A percentile compares a stretch with the other conserved stretches of the same genome.
phyloP scores from a whole-genome alignment of 2,888 invertebrate species.

The Drosophila picticornis region DNA sequence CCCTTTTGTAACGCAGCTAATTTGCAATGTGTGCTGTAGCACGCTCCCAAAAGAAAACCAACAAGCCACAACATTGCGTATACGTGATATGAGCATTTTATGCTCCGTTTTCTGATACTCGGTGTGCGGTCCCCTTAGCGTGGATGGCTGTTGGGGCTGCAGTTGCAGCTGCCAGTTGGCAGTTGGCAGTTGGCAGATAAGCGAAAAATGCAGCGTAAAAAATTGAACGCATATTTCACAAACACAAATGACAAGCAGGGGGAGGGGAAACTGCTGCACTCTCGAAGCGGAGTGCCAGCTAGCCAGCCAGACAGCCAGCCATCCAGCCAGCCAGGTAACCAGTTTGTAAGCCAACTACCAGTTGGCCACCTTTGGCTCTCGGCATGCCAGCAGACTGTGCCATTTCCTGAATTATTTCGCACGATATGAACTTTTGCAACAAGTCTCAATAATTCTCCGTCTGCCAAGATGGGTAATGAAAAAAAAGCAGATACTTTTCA shows the following conservation, averaged over 20 bases:
- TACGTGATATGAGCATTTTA: conserved; percentile 73
- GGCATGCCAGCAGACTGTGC: conserved; percentile 47
- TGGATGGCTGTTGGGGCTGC: conserved; percentile 1
- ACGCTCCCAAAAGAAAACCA: conserved; percentile 65
- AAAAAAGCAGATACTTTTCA: conserved; percentile 42
- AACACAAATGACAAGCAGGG: conserved; percentile 67
- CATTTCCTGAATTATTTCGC: conserved; percentile 77
- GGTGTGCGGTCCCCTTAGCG: conserved; percentile 11
- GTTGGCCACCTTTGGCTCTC: conserved; percentile 42
- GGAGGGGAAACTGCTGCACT: conserved; percentile 14
- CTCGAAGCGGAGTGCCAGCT: conserved; percentile 3
- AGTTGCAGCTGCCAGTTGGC: conserved; percentile 32
- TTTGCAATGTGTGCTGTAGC: conserved; percentile 64
- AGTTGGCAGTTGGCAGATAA: conserved; percentile 71
- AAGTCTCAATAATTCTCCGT: conserved; percentile 77
- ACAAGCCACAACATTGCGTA: conserved; percentile 79
- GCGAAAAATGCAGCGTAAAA: conserved; percentile 78
- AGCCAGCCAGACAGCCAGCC: conserved; percentile 19
- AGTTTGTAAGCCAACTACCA: conserved; percentile 39
- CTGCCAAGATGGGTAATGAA: conserved; percentile 62
- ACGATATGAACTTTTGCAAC: conserved; percentile 78
- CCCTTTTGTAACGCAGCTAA: conserved; percentile 53
- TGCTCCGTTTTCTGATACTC: conserved; percentile 41
- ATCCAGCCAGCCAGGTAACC: conserved; percentile 28
- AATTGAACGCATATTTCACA: conserved; percentile 80